phyloP scores from a whole-genome alignment of 1,140 invertebrate genomes.

The Diuraphis noxia region DNA sequence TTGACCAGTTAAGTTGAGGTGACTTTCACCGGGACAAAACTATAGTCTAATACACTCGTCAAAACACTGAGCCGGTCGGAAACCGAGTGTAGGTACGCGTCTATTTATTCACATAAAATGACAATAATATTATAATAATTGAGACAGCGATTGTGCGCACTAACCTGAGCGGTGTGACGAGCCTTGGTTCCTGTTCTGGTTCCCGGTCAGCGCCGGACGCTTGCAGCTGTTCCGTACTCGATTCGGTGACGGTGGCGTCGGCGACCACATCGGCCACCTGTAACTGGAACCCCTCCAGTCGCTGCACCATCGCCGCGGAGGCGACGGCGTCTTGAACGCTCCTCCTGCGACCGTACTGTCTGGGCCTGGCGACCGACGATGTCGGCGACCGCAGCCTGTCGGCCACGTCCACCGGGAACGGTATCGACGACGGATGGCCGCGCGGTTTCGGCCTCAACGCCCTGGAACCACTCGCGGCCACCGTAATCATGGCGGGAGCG shows the following conservation, averaged over 20 bases:
- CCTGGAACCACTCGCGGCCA: constrained; percentile 20
- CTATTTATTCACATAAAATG: background rate
- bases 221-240: background rate
- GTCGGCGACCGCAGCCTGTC: constrained; percentile 20
- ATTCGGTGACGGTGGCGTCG: background rate
- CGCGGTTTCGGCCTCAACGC: background rate
- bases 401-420: constrained; percentile 15
- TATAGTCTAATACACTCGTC: background rate
- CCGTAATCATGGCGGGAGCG: constrained; percentile 21
- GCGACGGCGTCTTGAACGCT: background rate
- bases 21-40: background rate
- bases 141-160: background rate
- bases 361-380: background rate
- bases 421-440: background rate
- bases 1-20: background rate
- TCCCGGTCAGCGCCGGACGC: background rate
- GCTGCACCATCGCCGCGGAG: background rate
- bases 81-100: background rate
- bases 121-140: background rate
- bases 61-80: background rate
- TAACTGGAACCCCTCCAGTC: background rate
- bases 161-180: constrained; percentile 5
- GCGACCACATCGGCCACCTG: background rate
- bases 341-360: constrained; percentile 34
- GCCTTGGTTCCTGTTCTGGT: background rate